Evolutionary conservation across 1,140 invertebrate species (phyloP).

Genomic region (Heliconius hermathena): DNA sequence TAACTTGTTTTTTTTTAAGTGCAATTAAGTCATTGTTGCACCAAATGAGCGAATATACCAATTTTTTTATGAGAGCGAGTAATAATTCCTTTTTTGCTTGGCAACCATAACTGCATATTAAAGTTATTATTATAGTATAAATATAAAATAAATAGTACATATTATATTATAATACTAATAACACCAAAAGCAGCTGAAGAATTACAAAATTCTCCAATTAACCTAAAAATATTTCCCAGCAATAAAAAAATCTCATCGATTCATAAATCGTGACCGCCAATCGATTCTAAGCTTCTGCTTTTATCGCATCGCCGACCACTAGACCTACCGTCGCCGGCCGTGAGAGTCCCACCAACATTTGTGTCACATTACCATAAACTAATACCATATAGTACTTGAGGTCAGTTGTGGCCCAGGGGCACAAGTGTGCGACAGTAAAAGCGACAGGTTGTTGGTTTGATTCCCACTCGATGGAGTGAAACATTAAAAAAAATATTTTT

Average conservation of each 20-base stretch:
- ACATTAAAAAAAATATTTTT: no score
- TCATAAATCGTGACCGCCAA: conserved; percentile 38
- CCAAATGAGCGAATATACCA: no score
- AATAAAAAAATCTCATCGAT: conserved; percentile 26
- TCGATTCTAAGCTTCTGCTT: conserved; percentile 44
- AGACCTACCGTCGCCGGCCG: conserved; percentile 69
- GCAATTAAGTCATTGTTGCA: no score
- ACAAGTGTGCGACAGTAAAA: no score
- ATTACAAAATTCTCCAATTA: conserved; percentile 15
- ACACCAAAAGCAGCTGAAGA: background rate
- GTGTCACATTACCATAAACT: conserved; percentile 62
- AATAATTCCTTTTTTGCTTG: no score
- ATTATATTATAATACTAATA: background rate
- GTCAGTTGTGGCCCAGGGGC: no score
- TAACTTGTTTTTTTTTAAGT: no score
- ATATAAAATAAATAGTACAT: no score
- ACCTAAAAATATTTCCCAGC: conserved; percentile 37
- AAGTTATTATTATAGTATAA: background rate
- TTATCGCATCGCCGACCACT: conserved; percentile 54
- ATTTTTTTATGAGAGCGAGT: no score
- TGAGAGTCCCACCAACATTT: conserved; percentile 57
- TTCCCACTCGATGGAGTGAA: no score
- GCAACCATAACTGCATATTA: no score
- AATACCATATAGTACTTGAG: background rate
- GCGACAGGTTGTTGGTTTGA: no score